Conservation (phyloP, 2,113 vertebrate genomes). For the Electrona antarctica region DNA sequence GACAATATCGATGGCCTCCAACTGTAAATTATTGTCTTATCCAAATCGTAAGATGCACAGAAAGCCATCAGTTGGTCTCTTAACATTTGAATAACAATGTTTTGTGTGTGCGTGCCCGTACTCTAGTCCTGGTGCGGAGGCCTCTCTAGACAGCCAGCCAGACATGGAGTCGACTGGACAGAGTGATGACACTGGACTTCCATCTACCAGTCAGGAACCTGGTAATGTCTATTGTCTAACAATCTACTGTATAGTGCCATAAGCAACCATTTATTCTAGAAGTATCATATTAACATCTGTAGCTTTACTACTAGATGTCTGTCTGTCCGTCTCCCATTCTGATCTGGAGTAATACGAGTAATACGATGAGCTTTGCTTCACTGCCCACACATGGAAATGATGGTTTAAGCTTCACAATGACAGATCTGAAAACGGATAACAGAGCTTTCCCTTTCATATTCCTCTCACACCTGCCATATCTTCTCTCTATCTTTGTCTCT, state of each 20-base stretch:
- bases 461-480: neutral
- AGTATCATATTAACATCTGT: neutral
- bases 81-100: too few relatives aligned
- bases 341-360: too few relatives aligned
- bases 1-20: too few relatives aligned
- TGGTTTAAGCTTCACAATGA: too few relatives aligned
- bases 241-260: neutral
- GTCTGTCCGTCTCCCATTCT: constrained; percentile 17
- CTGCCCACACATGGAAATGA: too few relatives aligned
- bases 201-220: constrained; percentile 95
- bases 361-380: too few relatives aligned
- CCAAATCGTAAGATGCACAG: too few relatives aligned
- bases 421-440: too few relatives aligned
- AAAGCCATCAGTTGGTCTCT: too few relatives aligned
- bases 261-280: neutral
- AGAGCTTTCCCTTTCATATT: too few relatives aligned
- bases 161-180: constrained; percentile 87
- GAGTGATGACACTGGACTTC: constrained; percentile 88
- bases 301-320: neutral
- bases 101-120: neutral
- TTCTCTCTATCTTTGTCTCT: neutral
- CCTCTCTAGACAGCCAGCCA: constrained; percentile 87
- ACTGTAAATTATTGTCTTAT: too few relatives aligned
- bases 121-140: constrained; percentile 80
- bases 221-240: constrained; percentile 52